Percentiles rank a stretch among this genome's conserved stretches.
These are phyloP conservation scores for Orussus abietinus DNA, from an alignment of 1,140 invertebrate species.

Conservation along the genomic window DNA sequence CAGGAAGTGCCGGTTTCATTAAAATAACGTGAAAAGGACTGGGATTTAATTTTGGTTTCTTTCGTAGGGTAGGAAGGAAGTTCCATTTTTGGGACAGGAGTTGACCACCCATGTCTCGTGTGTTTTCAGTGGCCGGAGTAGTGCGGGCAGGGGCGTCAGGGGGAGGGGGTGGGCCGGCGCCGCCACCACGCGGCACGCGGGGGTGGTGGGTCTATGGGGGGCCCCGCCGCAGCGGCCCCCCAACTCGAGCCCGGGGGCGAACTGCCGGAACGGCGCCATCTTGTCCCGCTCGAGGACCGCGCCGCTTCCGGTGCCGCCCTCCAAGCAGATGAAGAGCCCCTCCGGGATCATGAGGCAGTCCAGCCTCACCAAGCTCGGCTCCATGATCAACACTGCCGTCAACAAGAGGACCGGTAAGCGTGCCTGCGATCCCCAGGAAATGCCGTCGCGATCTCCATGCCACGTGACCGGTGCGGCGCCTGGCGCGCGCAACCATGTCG, in stretches of 20 bases:
- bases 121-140: too few species aligned
- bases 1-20: too few species aligned
- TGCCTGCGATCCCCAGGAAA: too few species aligned
- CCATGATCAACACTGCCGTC: slow-evolving; percentile 64
- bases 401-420: slow-evolving; percentile 51
- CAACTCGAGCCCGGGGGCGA: slow-evolving; percentile 37
- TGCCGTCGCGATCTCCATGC: too few species aligned
- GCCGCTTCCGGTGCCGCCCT: slow-evolving; percentile 27
- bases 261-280: slow-evolving; percentile 39
- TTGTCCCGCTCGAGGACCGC: slow-evolving; percentile 31
- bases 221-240: slow-evolving; percentile 48
- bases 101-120: too few species aligned
- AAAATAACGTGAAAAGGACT: too few species aligned
- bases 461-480: too few species aligned
- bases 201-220: slow-evolving; percentile 53
- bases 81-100: too few species aligned
- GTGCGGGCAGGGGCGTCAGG: neutral
- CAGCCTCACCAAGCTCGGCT: slow-evolving; percentile 64
- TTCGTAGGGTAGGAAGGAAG: too few species aligned
- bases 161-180: neutral
- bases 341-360: slow-evolving; percentile 62
- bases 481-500: too few species aligned
- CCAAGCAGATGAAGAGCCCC: slow-evolving; percentile 52
- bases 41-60: too few species aligned
- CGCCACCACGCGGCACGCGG: slow-evolving; percentile 51